These are phyloP conservation scores for Cataglyphis hispanica DNA, from an alignment of 1,140 invertebrate genomes.

Conservation along the genomic window DNA sequence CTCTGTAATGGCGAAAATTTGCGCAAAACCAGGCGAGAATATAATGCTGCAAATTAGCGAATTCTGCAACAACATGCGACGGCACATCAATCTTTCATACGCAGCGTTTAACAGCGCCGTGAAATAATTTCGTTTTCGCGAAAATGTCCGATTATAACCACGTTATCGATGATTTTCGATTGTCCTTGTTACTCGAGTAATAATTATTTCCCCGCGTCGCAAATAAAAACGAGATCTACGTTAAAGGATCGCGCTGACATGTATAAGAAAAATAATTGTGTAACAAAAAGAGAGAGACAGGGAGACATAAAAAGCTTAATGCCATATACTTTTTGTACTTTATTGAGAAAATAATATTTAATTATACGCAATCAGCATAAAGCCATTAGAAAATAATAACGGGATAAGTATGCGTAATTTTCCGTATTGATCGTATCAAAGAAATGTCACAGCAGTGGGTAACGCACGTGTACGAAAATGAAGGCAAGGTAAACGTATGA, in stretches of 20 bases:
- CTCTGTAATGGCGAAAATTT: conserved; percentile 53
- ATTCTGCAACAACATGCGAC: conserved; percentile 50
- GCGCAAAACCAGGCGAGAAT: conserved; percentile 35
- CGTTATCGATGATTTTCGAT: conserved; percentile 54
- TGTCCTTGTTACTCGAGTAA: conserved; percentile 34
- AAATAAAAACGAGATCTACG: conserved; percentile 20
- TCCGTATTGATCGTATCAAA: conserved; percentile 34
- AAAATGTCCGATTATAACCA: conserved; percentile 53
- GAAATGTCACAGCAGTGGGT: conserved; percentile 34
- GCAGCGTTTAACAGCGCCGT: conserved; percentile 42
- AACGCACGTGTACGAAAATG: conserved; percentile 14
- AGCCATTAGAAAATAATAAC: conserved; percentile 24
- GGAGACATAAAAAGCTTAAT: background rate
- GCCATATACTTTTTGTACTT: background rate
- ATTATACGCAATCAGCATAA: conserved; percentile 20
- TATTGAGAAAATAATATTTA: conserved; percentile 12
- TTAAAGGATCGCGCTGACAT: too few relatives aligned
- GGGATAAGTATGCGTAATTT: conserved; percentile 8
- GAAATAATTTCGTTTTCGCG: conserved; percentile 59
- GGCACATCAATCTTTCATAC: conserved; percentile 50
- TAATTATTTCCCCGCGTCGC: conserved; percentile 30
- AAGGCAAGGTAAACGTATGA: conserved; percentile 47
- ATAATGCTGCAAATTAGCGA: conserved; percentile 57
- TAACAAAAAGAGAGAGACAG: background rate
- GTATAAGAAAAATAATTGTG: background rate